Evolutionary conservation across 2,797 vertebrate genomes (phyloP), one percentile per base, ranked within the genome.

Genomic region (Enteromius trimaculatus): DNA sequence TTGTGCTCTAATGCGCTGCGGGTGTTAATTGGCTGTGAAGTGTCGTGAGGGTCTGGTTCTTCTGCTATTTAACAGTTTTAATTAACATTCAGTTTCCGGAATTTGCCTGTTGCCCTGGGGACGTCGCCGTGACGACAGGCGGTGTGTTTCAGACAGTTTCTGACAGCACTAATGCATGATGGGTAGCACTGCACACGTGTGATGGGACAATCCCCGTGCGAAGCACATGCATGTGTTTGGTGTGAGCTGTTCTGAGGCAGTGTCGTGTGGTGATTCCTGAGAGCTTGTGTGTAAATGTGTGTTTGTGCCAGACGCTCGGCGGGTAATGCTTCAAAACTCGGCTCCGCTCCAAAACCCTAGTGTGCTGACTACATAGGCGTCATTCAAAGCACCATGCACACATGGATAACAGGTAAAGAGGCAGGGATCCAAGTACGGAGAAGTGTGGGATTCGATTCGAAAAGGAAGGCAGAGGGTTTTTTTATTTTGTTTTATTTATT

Each of bases 71-170:
- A 87, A 74, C 47, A 37, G 16, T 66, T 86, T 87, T 85, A 81
- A 87, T 86, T 86, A 87, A 86, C 74, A 86, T 87, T 87, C 78
- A 76, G 47, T 75, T 78, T 53, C 39, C 3, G 1, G 14, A 84
- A 74, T 84, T 47, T 23, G 34, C 70, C 26, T 79, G 34, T 62
- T 78, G 65, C 65, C 65, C 51, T 62, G 55, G 55, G 79, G 55
- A 55, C 60, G n/a, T 84, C 31, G 6, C 55, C 82, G 72, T 84
- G 76, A 53, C 68, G 49, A 84, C 76, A n/a, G 10, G 39, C 19
- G n/a, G 8, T 23, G n/a, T 1, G 23, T 65, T 78, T 84, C 14
- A 49, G 19, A 47, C 34, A 60, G 14, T 31, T 14, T 29, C 11
- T 34, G 39, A n/a, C 70, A 31, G 31, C 16, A 42, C 29, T 17